Percentiles rank a stretch among this genome's conserved stretches.
These are phyloP conservation scores for Atethmia centrago DNA, from an alignment of 2,888 invertebrate genomes.

Conservation along the genomic window DNA sequence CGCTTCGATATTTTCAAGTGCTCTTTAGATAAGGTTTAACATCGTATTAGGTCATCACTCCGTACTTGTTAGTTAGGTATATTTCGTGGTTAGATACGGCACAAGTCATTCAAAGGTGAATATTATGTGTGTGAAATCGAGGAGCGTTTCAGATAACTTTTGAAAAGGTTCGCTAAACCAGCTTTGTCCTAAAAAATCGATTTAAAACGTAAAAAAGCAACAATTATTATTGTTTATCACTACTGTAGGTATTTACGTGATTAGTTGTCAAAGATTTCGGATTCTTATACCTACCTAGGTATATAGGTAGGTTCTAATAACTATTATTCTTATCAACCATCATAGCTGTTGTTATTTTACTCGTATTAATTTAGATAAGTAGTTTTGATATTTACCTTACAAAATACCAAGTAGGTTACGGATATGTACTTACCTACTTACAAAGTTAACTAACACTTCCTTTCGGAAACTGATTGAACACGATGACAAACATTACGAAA, in stretches of 20 bases:
- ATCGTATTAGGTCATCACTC: constrained; percentile 54
- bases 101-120: constrained; percentile 29
- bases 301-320: neutral
- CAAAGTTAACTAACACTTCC: neutral
- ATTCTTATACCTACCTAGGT: neutral
- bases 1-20: constrained; percentile 55
- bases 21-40: constrained; percentile 55
- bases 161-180: constrained; percentile 8
- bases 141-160: neutral
- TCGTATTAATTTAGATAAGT: neutral
- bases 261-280: constrained; percentile 5
- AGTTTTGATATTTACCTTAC: constrained; percentile 7
- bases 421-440: neutral
- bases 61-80: constrained; percentile 16
- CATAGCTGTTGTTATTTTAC: neutral
- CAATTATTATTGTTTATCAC: constrained; percentile 5
- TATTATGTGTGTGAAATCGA: neutral
- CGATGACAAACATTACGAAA: constrained; percentile 4
- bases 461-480: neutral
- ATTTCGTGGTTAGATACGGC: constrained; percentile 5
- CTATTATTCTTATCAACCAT: neutral
- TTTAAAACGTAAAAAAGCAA: constrained; percentile 9
- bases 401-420: neutral
- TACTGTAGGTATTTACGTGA: neutral
- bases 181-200: constrained; percentile 10